A percentile compares a stretch with the other conserved stretches of the same genome.
Evolutionary conservation across 2,797 vertebrate genomes (phyloP).

Genomic region (Gambelia wislizenii): DNA sequence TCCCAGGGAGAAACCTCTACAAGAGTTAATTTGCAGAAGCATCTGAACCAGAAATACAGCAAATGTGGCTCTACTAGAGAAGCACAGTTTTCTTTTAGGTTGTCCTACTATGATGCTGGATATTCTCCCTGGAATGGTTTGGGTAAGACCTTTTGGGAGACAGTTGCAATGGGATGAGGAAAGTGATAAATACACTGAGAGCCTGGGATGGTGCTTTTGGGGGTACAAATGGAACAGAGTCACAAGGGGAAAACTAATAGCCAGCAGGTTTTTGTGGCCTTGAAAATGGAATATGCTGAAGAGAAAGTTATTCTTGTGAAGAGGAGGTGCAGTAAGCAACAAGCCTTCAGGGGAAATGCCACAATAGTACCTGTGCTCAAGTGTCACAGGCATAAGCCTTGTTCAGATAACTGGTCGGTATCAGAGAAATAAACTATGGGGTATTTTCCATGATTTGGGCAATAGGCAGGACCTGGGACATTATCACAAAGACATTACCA

Average conservation of each 20-base stretch:
- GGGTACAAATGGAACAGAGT: neutral
- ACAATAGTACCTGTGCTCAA: neutral
- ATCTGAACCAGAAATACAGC: neutral
- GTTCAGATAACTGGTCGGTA: neutral
- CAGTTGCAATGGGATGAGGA: neutral
- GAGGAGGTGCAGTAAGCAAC: neutral
- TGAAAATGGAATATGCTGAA: neutral
- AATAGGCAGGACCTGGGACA: neutral
- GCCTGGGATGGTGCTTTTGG: too few species aligned
- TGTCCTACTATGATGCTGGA: too few species aligned
- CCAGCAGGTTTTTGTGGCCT: neutral
- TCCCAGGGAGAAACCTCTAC: neutral
- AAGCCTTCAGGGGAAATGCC: neutral
- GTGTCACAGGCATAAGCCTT: neutral
- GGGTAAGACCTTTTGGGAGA: neutral
- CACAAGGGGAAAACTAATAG: neutral
- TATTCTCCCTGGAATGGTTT: neutral
- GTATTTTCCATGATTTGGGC: neutral
- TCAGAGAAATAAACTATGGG: neutral
- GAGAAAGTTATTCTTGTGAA: neutral
- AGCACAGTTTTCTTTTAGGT: neutral
- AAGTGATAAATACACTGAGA: neutral
- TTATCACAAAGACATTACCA: neutral
- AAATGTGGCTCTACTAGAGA: neutral
- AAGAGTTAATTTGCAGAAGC: neutral